A percentile compares a stretch with the other conserved stretches of the same genome.
phyloP scores from a whole-genome alignment of 1,140 invertebrate species.

The Drosophila lacertosa region DNA sequence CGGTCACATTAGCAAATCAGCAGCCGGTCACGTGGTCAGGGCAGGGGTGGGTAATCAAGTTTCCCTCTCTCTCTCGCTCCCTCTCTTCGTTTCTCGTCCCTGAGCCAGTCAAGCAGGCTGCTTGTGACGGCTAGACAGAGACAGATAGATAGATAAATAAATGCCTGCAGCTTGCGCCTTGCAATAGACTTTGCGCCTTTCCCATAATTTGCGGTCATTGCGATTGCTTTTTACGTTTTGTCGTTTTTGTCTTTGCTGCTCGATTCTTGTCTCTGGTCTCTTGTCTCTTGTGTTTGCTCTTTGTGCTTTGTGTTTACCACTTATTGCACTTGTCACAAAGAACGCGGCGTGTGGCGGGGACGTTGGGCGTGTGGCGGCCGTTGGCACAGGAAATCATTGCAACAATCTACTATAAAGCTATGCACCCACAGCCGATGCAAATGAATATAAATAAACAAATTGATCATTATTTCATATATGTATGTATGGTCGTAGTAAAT shows the following conservation, averaged over 20 bases:
- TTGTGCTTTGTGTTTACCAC: slow-evolving; percentile 56
- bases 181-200: slow-evolving; percentile 14
- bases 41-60: slow-evolving; percentile 3
- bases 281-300: slow-evolving; percentile 29
- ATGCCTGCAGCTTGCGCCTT: background rate
- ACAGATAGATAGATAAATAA: too few relatives aligned
- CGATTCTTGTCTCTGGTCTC: slow-evolving; percentile 1
- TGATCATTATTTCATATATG: slow-evolving; percentile 13
- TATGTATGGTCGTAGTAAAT: slow-evolving; percentile 32
- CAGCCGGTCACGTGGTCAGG: slow-evolving; percentile 58
- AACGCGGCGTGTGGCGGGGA: background rate
- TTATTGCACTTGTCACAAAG: slow-evolving; percentile 46
- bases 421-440: background rate
- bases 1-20: slow-evolving; percentile 63
- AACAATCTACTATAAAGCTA: too few relatives aligned
- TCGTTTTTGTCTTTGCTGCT: too few relatives aligned
- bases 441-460: slow-evolving; percentile 31
- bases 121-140: too few relatives aligned
- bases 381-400: slow-evolving; percentile 67
- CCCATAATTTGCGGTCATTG: slow-evolving; percentile 34
- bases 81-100: too few relatives aligned
- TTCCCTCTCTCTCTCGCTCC: background rate
- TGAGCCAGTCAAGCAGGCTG: background rate
- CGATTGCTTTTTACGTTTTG: slow-evolving; percentile 5
- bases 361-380: slow-evolving; percentile 66